Base-by-base conservation (phyloP, 2,888 invertebrate genomes). In the Agrochola lychnidis region DNA sequence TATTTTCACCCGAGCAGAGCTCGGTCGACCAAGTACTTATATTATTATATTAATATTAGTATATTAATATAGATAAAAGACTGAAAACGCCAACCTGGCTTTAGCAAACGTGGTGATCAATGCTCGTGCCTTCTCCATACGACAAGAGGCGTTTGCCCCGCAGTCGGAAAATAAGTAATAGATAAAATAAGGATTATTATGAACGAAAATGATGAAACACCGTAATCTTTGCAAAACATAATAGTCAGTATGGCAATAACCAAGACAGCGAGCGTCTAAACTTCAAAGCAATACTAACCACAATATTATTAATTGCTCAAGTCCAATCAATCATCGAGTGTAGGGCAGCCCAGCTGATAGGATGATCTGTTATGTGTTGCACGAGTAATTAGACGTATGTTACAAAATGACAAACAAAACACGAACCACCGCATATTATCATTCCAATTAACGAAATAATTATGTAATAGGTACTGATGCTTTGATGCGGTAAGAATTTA, bases 231-330 rank as follows among this genome's bases (percentile, higher is more conserved):
- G 22, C 22, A 40, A 40, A 7, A 22, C 12, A 62, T 36, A 1
- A 36, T 56, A n/a, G 63, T 16, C n/a, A n/a, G 9, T 42, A 42
- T 12, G 19, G 57, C n/a, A 64, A 45, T 63, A 70, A 30, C 10
- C 16, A 10, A 40, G 40, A 14, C 14, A n/a, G 14, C 7, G 9
- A 70, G 12, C 48, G 36, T 40, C 16, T 48, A 19, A 40, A n/a
- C 36, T 19, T 68, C 14, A 48, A 67, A 48, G 36, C n/a, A 67
- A 67, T 45, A 45, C 45, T 25, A 25, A 19, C 30, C 7, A 30
- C 19, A 66, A 48, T 45, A 48, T 66, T 51, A 64, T 48, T 70
- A 36, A 70, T 59, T 73, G 36, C 71, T 59, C 70, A 22, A 73
- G 25, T 61, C 40, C n/a, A 72, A 73, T 48, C 40, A 59, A 59